Conservation (phyloP, 2,888 invertebrate genomes). For the Helobdella robusta region DNA sequence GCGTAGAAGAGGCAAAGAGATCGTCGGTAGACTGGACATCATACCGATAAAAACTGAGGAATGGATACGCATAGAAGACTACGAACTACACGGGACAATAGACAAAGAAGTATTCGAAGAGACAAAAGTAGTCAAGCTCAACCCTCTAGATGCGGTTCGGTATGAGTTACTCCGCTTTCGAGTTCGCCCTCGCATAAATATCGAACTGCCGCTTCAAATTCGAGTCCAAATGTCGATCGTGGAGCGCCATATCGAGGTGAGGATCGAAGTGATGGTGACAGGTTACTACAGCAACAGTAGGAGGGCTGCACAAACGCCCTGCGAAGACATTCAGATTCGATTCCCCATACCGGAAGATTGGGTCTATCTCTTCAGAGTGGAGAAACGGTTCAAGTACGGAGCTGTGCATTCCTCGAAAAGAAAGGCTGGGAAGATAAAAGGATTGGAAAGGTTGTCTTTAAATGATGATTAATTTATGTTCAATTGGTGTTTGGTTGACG, state of each 20-base stretch:
- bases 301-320: slow-evolving; percentile 70
- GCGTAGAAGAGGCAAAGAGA: slow-evolving; percentile 94
- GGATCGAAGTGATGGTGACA: slow-evolving; percentile 88
- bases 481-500: too few relatives aligned
- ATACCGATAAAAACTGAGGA: slow-evolving; percentile 86
- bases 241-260: slow-evolving; percentile 70
- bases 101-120: slow-evolving; percentile 77
- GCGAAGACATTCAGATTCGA: slow-evolving; percentile 71
- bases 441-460: slow-evolving; percentile 48
- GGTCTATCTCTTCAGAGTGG: slow-evolving; percentile 96
- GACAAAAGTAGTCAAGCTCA: slow-evolving; percentile 49
- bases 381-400: slow-evolving; percentile 92
- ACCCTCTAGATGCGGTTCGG: slow-evolving; percentile 93
- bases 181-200: slow-evolving; percentile 59
- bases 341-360: slow-evolving; percentile 96
- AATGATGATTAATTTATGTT: too few relatives aligned
- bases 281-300: slow-evolving; percentile 90
- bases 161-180: slow-evolving; percentile 91
- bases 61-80: slow-evolving; percentile 90
- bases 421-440: slow-evolving; percentile 56
- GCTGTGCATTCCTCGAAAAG: slow-evolving; percentile 81
- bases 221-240: slow-evolving; percentile 64
- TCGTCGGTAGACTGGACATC: slow-evolving; percentile 95
- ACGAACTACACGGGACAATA: slow-evolving; percentile 87
- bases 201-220: slow-evolving; percentile 89